These are phyloP conservation scores for Rhombomys opimus DNA, from an alignment of 2,113 vertebrate species.

Conservation along the genomic window DNA sequence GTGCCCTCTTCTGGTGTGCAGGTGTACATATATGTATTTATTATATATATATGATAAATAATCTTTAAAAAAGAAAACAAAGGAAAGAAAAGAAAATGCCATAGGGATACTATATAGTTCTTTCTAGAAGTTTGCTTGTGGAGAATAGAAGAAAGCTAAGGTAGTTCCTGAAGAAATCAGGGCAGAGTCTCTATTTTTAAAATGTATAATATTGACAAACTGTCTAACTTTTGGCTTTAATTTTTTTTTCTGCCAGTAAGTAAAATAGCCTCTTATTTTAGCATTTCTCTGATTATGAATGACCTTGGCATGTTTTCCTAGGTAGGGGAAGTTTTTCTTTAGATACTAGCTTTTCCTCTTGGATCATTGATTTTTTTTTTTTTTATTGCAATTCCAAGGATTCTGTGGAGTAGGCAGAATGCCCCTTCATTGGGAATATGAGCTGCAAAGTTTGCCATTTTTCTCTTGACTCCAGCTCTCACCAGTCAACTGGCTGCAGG, in stretches of 20 bases:
- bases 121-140: constrained; percentile 5
- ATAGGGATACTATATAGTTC: not conserved
- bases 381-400: constrained; percentile 21
- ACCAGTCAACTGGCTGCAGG: not conserved
- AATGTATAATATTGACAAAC: constrained; percentile 15
- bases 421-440: not conserved
- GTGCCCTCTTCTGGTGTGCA: too few relatives aligned
- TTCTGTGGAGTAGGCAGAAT: not conserved
- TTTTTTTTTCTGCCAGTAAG: not conserved
- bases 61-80: too few relatives aligned
- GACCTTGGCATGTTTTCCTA: constrained; percentile 16
- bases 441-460: not conserved
- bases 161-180: not conserved
- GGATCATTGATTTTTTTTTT: constrained; percentile 11
- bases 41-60: too few relatives aligned
- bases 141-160: not conserved
- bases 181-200: not conserved
- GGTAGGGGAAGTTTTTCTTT: not conserved
- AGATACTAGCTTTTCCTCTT: not conserved
- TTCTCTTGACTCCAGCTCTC: not conserved
- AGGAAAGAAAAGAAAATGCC: not conserved
- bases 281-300: constrained; percentile 15
- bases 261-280: not conserved
- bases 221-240: not conserved
- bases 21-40: too few relatives aligned